Evolutionary conservation across 2,888 invertebrate genomes (phyloP).

Genomic region (Deilephila elpenor): DNA sequence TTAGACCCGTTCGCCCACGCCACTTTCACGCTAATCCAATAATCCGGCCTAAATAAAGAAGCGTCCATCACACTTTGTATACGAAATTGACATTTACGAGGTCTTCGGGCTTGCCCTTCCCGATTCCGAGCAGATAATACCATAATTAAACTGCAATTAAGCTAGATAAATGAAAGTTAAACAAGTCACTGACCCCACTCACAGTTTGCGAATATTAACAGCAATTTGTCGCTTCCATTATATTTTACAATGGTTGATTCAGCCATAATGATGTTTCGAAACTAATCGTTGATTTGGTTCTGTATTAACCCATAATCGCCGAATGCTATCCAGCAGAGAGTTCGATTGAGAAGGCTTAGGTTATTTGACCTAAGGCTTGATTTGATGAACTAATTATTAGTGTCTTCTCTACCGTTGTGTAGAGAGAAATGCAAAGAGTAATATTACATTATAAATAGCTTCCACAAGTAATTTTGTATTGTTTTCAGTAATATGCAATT

Average conservation of each 20-base stretch:
- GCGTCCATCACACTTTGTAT: constrained; percentile 3
- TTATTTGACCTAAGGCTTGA: too few species aligned
- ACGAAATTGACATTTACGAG: constrained; percentile 12
- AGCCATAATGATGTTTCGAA: background rate
- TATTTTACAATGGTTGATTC: constrained; percentile 1
- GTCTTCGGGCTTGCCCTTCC: background rate
- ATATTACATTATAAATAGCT: too few species aligned
- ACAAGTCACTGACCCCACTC: constrained; percentile 43
- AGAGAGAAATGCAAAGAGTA: too few species aligned
- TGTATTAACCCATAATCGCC: too few species aligned
- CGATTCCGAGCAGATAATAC: constrained; percentile 11
- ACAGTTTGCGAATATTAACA: constrained; percentile 44
- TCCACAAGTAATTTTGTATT: too few species aligned
- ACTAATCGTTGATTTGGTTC: background rate
- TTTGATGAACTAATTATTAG: too few species aligned
- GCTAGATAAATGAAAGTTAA: constrained; percentile 44
- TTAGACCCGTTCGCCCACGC: background rate
- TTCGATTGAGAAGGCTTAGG: too few species aligned
- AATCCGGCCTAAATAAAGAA: background rate
- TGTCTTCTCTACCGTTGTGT: too few species aligned
- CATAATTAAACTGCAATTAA: constrained; percentile 33
- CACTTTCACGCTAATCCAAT: background rate
- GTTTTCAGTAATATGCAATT: too few species aligned
- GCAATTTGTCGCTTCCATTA: constrained; percentile 34
- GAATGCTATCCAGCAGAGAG: too few species aligned